phyloP scores from a whole-genome alignment of 2,797 vertebrate genomes.

The Hemibagrus guttatus region DNA sequence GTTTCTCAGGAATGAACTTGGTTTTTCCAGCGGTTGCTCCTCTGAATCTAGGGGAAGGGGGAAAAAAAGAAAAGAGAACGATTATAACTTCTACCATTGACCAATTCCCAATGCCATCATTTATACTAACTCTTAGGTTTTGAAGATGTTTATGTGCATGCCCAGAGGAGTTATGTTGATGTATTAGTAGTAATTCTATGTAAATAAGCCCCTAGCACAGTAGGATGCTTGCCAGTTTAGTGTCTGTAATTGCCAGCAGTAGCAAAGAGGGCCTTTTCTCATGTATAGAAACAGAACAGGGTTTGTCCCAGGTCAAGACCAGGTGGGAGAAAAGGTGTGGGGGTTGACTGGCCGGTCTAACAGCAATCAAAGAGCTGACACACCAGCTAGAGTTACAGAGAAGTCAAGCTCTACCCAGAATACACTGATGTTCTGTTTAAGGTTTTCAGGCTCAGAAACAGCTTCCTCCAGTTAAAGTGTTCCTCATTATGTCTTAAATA shows the following conservation, averaged over 20 bases:
- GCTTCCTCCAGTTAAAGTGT: neutral
- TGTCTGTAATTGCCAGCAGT: neutral
- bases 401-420: neutral
- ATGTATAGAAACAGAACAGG: slow-evolving; percentile 31
- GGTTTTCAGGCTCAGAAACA: neutral
- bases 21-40: slow-evolving; percentile 29
- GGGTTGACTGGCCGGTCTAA: slow-evolving; percentile 8
- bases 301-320: slow-evolving; percentile 31
- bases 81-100: neutral
- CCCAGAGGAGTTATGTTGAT: neutral
- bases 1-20: slow-evolving; percentile 15
- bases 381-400: neutral
- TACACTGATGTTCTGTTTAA: neutral
- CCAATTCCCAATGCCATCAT: neutral
- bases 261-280: neutral
- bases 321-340: neutral
- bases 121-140: neutral
- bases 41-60: neutral
- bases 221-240: slow-evolving; percentile 3
- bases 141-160: slow-evolving; percentile 13
- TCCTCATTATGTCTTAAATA: neutral
- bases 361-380: neutral
- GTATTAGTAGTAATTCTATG: neutral
- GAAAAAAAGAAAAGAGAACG: neutral
- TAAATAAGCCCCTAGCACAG: neutral